phyloP scores from a whole-genome alignment of 2,113 vertebrate genomes.

The Taxidea taxus region DNA sequence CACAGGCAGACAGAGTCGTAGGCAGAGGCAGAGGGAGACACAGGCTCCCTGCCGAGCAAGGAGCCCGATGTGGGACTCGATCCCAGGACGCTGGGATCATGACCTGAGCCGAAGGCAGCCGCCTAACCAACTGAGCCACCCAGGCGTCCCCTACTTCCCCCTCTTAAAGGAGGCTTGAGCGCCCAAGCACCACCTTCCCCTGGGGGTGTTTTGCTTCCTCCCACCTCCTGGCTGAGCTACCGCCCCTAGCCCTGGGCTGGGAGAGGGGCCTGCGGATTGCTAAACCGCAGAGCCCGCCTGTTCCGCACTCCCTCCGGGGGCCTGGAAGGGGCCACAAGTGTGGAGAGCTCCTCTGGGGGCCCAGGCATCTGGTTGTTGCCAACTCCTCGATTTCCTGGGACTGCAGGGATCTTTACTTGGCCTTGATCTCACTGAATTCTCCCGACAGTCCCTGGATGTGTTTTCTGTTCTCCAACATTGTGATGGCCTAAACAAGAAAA shows the following conservation, averaged over 20 bases:
- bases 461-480: neutral
- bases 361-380: neutral
- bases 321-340: rapidly evolving
- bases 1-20: too few species aligned
- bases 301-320: neutral
- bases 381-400: neutral
- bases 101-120: too few species aligned
- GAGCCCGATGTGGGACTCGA: too few species aligned
- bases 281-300: rapidly evolving
- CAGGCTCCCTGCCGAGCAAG: too few species aligned
- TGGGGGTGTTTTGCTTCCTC: neutral
- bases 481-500: neutral
- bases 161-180: neutral
- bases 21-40: too few species aligned
- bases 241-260: neutral
- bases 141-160: neutral
- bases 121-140: too few species aligned
- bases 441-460: neutral
- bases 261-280: neutral
- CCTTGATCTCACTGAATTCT: neutral
- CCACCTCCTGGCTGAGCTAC: neutral
- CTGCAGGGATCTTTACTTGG: neutral
- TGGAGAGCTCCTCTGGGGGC: neutral
- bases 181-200: neutral
- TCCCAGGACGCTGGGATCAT: too few species aligned